Base-by-base conservation (phyloP, 1,140 invertebrate species). In the Panulirus ornatus region DNA sequence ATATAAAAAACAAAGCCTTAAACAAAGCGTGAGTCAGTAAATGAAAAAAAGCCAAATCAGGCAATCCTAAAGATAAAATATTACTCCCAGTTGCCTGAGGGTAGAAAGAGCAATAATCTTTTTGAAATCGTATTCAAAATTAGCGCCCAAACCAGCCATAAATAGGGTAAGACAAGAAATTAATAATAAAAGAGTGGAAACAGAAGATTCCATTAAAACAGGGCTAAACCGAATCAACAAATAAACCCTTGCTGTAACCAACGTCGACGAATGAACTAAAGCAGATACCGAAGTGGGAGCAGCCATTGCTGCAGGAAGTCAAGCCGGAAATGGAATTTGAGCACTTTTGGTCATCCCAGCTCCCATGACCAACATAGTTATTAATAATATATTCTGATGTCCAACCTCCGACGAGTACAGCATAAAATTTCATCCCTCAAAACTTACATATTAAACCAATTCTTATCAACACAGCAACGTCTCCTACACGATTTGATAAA, bases 221-320 rank as follows among this genome's bases (percentile, higher is more conserved):
- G 34, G 34, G 6, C 58, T 71, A 91, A 88, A 95, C 6, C 95
- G 96, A 95, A 96, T 95, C 93, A 96, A 93, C 93, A 96, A 94
- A 95, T 96, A 96, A 91, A 96, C 94, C 0, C 96, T 96, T 0
- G 96, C 96, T 58, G 96, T 96, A 0, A 97, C 96, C 93, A 97
- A 95, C 91, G 96, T 96, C 42, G 96, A 96, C 91, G 96, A 96
- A 95, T 97, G 96, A 93, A 96, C 96, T 94, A 96, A 95, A 79
- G 96, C 94, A 66, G 96, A 96, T 91, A 96, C 95, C 54, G 96
- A 95, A 22, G 96, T 96, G 63, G 96, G 96, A 66, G 96, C n/a
- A n/a, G n/a, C n/a, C n/a, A n/a, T n/a, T n/a, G n/a, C n/a, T n/a
- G n/a, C n/a, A n/a, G n/a, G n/a, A 51, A 97, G 93, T 93, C 96